Evolutionary conservation across 2,888 invertebrate species (phyloP), one percentile per base, ranked within the genome.

Genomic region (Eupithecia exiguata): DNA sequence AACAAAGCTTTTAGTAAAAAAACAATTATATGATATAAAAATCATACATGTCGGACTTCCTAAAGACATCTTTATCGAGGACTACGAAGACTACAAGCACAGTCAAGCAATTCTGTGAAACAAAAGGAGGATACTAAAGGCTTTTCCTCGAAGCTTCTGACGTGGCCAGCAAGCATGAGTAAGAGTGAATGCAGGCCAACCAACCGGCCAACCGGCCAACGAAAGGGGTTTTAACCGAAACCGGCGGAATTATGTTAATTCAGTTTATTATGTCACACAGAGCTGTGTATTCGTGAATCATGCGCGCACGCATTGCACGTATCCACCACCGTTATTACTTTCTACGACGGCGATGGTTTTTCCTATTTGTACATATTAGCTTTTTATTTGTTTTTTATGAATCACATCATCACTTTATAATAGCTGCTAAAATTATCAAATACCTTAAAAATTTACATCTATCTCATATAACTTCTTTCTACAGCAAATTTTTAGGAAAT

Each of bases 221-320:
- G 87, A 87, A 87, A 87, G 88, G 86, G 87, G 87, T 87, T 87
- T 86, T 75, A 84, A 82, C 86, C 84, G 83, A 88, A 88, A 86
- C 84, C 82, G 74, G 84, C 85, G 80, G 88, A 89, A 88, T 89
- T 91, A 93, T 92, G 92, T 89, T 92, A 92, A 94, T 93, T 92
- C 84, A 82, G 89, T 88, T 92, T 91, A 93, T 94, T 94, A 94
- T 94, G 94, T 94, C 94, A 94, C 94, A 94, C 92, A 82, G 83
- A 83, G 83, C 80, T 68, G 77, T 77, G 86, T 87, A 86, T 91
- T 92, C 85, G 93, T 94, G 94, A 94, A 90, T 94, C 94, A 94
- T 87, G 85, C 84, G 83, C 83, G 74, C 84, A 86, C 85, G 86
- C 85, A 84, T 77, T 78, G 79, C 86, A 86, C 89, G 87, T 87